Evolutionary conservation across 2,113 vertebrate genomes (phyloP), one percentile per base, ranked within the genome.

Genomic region (Hepsetus odoe): DNA sequence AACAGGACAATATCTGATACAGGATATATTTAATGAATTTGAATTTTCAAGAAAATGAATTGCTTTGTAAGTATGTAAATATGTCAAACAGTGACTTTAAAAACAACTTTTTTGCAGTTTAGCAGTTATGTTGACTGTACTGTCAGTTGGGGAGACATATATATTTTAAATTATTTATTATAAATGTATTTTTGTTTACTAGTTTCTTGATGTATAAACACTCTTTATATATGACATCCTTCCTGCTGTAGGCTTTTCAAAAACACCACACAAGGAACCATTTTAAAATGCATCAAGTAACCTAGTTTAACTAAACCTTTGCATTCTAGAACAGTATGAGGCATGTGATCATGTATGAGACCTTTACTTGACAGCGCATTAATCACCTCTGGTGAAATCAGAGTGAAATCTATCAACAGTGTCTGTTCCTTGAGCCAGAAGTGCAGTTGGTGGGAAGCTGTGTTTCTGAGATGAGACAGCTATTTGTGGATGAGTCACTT

Each of bases 381-480:
- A 35, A n/a, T 65, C 30, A 64, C 2, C 59, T 61, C 0, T 13
- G 16, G 26, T 61, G 46, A 49, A 49, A 49, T 20, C 46, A 22
- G 6, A 22, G 51, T 24, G 59, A 35, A 64, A 35, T 64, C 59
- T 35, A 20, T 64, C 59, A 64, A 5, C 33, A 35, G 59, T 24
- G 51, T 20, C 59, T 35, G 5, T 35, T 11, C 20, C 30, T 18
- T n/a, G 51, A 55, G 51, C n/a, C 12, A 9, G 4, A 16, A 64
- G 59, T 64, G 59, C 11, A 32, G 59, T 35, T 32, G 35, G 33
- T 65, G n/a, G 61, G 18, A 12, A 12, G 33, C 35, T 65, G 16
- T 65, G 61, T 38, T 10, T 65, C 14, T 65, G 61, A 65, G 61
- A 65, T 65, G 32, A 65, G 61, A 20, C 30, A 33, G 59, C 59